phyloP scores from a whole-genome alignment of 2,113 vertebrate species.

The Lophius piscatorius region DNA sequence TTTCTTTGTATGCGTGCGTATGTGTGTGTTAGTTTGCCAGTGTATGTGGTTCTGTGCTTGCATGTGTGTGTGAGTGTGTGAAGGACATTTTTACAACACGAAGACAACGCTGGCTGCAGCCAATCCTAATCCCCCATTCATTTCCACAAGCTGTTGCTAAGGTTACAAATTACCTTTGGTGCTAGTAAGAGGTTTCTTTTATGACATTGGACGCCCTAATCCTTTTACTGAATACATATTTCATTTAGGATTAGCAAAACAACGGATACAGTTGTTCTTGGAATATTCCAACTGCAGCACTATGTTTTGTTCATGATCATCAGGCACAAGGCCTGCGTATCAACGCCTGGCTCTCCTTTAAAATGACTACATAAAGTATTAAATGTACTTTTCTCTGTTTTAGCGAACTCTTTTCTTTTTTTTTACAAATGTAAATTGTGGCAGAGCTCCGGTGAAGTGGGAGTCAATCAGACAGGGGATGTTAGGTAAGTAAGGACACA shows the following conservation, averaged over 20 bases:
- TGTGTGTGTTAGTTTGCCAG: conserved; percentile 8
- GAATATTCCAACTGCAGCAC: conserved; percentile 65
- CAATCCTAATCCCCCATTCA: conserved; percentile 87
- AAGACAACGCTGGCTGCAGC: conserved; percentile 85
- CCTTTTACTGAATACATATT: conserved; percentile 85
- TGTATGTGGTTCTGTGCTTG: conserved; percentile 4
- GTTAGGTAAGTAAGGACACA: conserved; percentile 54
- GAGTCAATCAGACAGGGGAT: conserved; percentile 74
- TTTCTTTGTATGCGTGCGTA: conserved; percentile 3
- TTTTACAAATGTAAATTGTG: conserved; percentile 21
- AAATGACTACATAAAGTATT: conserved; percentile 64
- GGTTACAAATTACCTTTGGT: conserved; percentile 96
- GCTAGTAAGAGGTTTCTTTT: conserved; percentile 91
- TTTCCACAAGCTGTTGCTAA: conserved; percentile 93
- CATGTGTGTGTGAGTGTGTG: conserved; percentile 26
- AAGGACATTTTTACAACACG: conserved; percentile 72
- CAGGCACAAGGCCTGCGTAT: conserved; percentile 63
- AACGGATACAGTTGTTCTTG: conserved; percentile 81
- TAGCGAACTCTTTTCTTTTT: conserved; percentile 8
- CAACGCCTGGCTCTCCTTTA: conserved; percentile 54
- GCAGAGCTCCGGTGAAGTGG: conserved; percentile 75
- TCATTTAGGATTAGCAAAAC: conserved; percentile 83
- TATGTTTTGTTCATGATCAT: conserved; percentile 73
- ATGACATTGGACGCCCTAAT: conserved; percentile 85
- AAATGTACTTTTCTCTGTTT: conserved; percentile 35